Evolutionary conservation across 1,140 invertebrate genomes (phyloP), one percentile per base, ranked within the genome.

Genomic region (Drosophila asahinai): DNA sequence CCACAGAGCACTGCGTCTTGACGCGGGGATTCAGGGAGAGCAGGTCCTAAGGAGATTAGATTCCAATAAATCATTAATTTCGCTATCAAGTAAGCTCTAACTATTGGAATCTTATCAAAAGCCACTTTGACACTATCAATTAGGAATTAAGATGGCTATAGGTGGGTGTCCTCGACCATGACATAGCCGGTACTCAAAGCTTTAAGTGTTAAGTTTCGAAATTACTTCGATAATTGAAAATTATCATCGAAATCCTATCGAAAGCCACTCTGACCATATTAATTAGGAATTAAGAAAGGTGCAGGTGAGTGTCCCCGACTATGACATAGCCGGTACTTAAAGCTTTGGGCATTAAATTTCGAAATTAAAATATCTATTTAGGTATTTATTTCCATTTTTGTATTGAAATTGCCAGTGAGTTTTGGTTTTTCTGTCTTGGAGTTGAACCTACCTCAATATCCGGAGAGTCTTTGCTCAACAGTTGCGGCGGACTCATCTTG

Each of bases 21-120:
- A 97, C 95, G 70, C 95, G 96, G 2, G 98, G 98, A 94, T 99
- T 99, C 8, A 99, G 91, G 2, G 94, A 91, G 48, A 99, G 93
- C 49, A 99, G 93, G 94, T 97, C 97, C 98, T 99, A 17, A 2
- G 51, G 51, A 72, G 8, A 36, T 12, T 9, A n/a, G 12, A 19
- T 57, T 7, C 1, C 17, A 17, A 54, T 55, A 55, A 38, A 55
- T 48, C 15, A 22, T 9, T 12, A 8, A 7, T 15, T 62, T 30
- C 14, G 15, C 5, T 22, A 30, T 22, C 14, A 15, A 40, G 9
- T 15, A 36, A n/a, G 12, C 3, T 1, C 17, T 11, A 36, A 12
- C 11, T 3, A 36, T 3, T 3, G 8, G 54, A 40, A 47, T 38
- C 17, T 48, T 38, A 67, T 36, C n/a, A 2, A 25, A 25, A 6